Evolutionary conservation across 2,113 vertebrate species (phyloP), one percentile per base, ranked within the genome.

Genomic region (Cavia aperea): DNA sequence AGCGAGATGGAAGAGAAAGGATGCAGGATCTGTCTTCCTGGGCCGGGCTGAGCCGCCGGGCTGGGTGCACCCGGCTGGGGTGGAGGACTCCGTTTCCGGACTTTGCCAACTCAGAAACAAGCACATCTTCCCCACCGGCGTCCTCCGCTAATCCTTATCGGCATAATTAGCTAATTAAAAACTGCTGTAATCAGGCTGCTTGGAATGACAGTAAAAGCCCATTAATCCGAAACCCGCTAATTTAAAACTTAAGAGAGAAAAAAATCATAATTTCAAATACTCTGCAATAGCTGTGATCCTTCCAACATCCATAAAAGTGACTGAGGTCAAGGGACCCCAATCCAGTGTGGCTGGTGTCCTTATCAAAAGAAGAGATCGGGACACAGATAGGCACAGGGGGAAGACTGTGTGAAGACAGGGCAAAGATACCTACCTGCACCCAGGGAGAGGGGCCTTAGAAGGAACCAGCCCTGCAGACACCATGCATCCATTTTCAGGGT

Each of bases 131-230:
- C 68, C 77, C 70, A 81, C 79, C 19, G 62, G 86, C 86, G 68
- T 56, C 56, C 56, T 81, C 91, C 68, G 19, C 73, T 94, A 81
- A 49, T 73, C 51, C 79, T 93, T 93, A 94, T 96, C 94, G 89
- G 94, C 92, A 26, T 93, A 91, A 94, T 96, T 84, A 96, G 60
- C 81, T 92, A 90, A 96, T 95, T 95, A 26, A 81, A 94, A 94
- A 94, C 83, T 86, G 68, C 92, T 91, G 82, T 88, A 90, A 95
- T 94, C 92, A 94, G 54, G 83, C 83, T 94, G 88, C 94, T 91
- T 94, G 83, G 51, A 68, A 84, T 78, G 75, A 79, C 70, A 87
- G 23, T 63, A 82, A 84, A 96, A 95, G 62, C 94, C 77, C 81
- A 91, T 93, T 86, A 79, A 95, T 86, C 89, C 39, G 65, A 87